Evolutionary conservation across 1,140 invertebrate species (phyloP), one percentile per base, ranked within the genome.

Genomic region (Papilio xuthus): DNA sequence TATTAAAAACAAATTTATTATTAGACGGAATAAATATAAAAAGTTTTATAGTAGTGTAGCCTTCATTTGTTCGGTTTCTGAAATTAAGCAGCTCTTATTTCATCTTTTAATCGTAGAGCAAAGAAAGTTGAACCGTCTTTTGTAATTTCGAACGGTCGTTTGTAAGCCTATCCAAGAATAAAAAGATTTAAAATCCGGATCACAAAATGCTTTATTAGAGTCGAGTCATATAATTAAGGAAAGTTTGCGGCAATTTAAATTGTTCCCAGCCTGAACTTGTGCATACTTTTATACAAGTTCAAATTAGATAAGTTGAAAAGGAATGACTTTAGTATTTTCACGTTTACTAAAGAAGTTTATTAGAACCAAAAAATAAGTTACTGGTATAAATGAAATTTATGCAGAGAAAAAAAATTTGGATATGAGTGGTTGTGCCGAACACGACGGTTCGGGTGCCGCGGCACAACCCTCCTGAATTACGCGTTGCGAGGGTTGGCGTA

Each of bases 271-370:
- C 71, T 26, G 42, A 73, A 73, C 71, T 73, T 73, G 18, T 42
- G 71, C 71, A 73, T 73, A 73, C 71, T 73, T 73, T 73, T 73
- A 26, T 26, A 73, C 20, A 73, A 73, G n/a, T 73, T 73, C 37
- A 73, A 73, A 73, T 73, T 73, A 73, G 71, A 73, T 73, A 47
- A 73, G 71, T 73, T 73, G 42, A 73, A 73, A 73, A 73, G 71
- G 71, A 73, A 73, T 47, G 71, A 47, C 71, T 42, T 42, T 28
- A 47, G 23, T 44, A 23, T 73, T 73, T 73, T 70, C 32, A 6
- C n/a, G 8, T 70, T 41, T 10, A 70, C 18, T 70, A 13, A 42
- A 70, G 18, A 41, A 41, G 8, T 42, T 70, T 20, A 10, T 63
- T 12, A 26, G 2, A 32, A 32, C 8, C 28, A 32, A 28, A 67